Base-by-base conservation (phyloP, 2,113 vertebrate species). In the Chlorocebus sabaeus region DNA sequence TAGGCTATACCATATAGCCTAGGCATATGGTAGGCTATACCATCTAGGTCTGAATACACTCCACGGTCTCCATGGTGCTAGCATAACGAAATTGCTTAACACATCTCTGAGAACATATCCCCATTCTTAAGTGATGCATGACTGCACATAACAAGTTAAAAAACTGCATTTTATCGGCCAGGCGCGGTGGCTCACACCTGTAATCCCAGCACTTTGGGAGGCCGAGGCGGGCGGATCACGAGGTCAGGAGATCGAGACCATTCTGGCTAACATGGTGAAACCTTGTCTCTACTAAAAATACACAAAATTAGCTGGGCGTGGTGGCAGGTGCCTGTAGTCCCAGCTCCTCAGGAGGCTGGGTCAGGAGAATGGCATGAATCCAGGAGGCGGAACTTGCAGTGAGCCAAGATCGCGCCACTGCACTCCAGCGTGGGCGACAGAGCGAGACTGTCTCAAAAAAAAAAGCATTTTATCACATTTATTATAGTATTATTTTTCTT, bases 211-310 rank as follows among this genome's bases (percentile, higher is more conserved):
- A 14, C 48, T 50, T 50, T 50, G 48, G 48, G 48, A 50, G 13
- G 48, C 13, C 3, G 13, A 50, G 48, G 0, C 13, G 0, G 48
- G 48, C 0, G 13, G 48, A 50, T 50, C 48, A 50, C 13, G 3
- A 50, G 48, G 48, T 50, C 48, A 50, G 13, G 48, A 50, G 48
- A 14, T 50, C 48, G 3, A 50, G 48, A 14, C 48, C 48, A 50
- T 1, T 0, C 48, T 50, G 48, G 12, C 48, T 4, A 50, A 50
- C 13, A 50, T 3, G 12, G 48, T 14, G 48, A 50, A 50, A 50
- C 48, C 12, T 4, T 1, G 48, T 14, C 48, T 50, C 48, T 48
- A 48, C 48, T 0, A 48, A 48, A 48, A 12, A 48, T 50, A 50
- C 48, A 3, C 13, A 50, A 50, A 50, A 48, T 3, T 50, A 50